Evolutionary conservation across 2,113 vertebrate genomes (phyloP).

Genomic region (Myotis lucifugus): DNA sequence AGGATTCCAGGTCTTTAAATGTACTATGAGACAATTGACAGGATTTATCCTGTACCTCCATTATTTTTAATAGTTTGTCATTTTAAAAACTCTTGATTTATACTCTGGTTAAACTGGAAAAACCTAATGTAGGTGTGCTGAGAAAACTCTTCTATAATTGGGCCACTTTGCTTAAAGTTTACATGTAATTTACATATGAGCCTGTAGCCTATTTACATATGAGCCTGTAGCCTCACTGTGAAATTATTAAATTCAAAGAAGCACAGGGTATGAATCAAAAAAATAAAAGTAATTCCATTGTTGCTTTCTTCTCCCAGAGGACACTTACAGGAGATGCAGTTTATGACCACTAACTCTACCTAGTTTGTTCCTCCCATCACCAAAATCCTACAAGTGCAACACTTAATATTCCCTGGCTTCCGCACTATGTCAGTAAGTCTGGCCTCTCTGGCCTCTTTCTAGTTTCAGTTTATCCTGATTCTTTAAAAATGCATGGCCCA

Average conservation of each 20-base stretch:
- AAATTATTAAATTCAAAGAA: constrained; percentile 27
- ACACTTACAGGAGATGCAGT: not conserved
- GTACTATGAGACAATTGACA: not conserved
- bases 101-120: not conserved
- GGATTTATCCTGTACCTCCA: not conserved
- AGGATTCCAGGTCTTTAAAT: not conserved
- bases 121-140: not conserved
- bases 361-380: not conserved
- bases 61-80: not conserved
- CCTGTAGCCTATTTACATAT: not conserved
- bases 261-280: not conserved
- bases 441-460: not conserved
- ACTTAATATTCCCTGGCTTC: not conserved
- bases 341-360: not conserved
- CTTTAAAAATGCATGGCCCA: not conserved
- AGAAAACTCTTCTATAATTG: not conserved
- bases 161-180: not conserved
- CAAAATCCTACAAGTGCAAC: not conserved
- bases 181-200: not conserved
- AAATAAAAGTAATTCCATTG: not conserved
- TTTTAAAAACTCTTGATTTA: not conserved
- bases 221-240: not conserved
- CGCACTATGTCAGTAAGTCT: not conserved
- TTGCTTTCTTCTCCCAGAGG: not conserved
- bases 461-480: not conserved